Percentiles rank a stretch among this genome's conserved stretches.
Conservation (phyloP, 2,888 invertebrate genomes). For the Xanthorhoe spadicearia region DNA sequence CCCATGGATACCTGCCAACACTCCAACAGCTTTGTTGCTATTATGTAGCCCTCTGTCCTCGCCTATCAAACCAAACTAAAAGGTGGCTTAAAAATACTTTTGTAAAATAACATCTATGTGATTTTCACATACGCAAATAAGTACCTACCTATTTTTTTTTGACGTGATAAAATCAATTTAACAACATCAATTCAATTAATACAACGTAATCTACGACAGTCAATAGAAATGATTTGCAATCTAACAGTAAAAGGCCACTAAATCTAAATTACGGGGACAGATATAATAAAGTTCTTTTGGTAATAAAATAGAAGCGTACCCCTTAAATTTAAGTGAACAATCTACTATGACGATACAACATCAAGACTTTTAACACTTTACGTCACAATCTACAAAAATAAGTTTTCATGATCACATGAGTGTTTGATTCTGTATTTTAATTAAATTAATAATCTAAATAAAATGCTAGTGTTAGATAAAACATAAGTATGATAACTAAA, state of each 20-base stretch:
- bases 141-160: slow-evolving; percentile 53
- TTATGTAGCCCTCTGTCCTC: slow-evolving; percentile 45
- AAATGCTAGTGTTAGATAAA: slow-evolving; percentile 63
- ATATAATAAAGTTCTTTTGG: slow-evolving; percentile 3
- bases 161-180: slow-evolving; percentile 48
- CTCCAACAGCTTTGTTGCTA: slow-evolving; percentile 44
- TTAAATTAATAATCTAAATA: slow-evolving; percentile 46
- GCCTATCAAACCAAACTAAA: slow-evolving; percentile 56
- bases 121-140: slow-evolving; percentile 52
- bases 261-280: slow-evolving; percentile 49
- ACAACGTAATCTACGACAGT: slow-evolving; percentile 42
- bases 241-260: slow-evolving; percentile 58
- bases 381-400: slow-evolving; percentile 54
- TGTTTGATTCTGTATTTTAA: slow-evolving; percentile 23
- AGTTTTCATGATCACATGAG: slow-evolving; percentile 25
- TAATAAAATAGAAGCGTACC: slow-evolving; percentile 34
- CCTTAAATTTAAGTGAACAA: slow-evolving; percentile 47
- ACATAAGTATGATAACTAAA: slow-evolving; percentile 52
- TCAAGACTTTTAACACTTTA: slow-evolving; percentile 59
- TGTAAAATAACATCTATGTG: slow-evolving; percentile 62
- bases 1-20: slow-evolving; percentile 64
- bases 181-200: slow-evolving; percentile 47
- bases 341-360: slow-evolving; percentile 69
- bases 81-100: slow-evolving; percentile 66
- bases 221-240: slow-evolving; percentile 37